Base-by-base conservation (phyloP, 2,797 vertebrate species). In the Clarias fuscus region DNA sequence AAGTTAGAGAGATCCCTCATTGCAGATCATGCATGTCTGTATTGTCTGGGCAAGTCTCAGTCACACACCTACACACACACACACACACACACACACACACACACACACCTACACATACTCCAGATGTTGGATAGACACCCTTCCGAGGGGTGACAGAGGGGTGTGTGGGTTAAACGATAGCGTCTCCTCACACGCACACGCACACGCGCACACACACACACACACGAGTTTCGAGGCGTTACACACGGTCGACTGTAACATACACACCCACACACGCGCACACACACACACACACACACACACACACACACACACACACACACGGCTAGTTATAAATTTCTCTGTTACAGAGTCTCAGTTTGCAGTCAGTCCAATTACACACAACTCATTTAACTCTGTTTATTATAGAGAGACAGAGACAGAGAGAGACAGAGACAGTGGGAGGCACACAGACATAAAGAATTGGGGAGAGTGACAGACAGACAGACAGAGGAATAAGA, bases 1-100 rank as follows among this genome's bases (percentile, higher is more conserved):
- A 48, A 48, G 43, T 48, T 7, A 48, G 43, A 48, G 43, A 48
- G 43, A 95, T 95, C 94, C 37, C 71, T 48, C 24, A 22, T 72
- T 48, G 5, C 37, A 72, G 37, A 48, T 24, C 22, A 24, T 72
- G 40, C 40, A 48, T 73, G 13, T 73, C 14, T 76, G 73, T 15
- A 76, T 27, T 27, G 43, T n/a, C 43, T 75, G 43, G 53, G 43
- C 43, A 53, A n/a, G 18, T 3, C 37, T 2, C 18, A 72, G 0
- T 10, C 67, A 17, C 65, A 10, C 72, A 73, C 71, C 48, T 40
- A 68, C 65, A 68, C 65, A 68, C 67, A 68, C 24, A 65, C 64
- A 27, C 10, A 65, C 22, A 33, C 30, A 33, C 67, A 17, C 65
- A 10, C 72, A 73, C 71, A 68, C 65, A 68, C 65, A 68, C 67